Evolutionary conservation across 2,797 vertebrate genomes (phyloP).

Genomic region (Coracias cyanogaster): DNA sequence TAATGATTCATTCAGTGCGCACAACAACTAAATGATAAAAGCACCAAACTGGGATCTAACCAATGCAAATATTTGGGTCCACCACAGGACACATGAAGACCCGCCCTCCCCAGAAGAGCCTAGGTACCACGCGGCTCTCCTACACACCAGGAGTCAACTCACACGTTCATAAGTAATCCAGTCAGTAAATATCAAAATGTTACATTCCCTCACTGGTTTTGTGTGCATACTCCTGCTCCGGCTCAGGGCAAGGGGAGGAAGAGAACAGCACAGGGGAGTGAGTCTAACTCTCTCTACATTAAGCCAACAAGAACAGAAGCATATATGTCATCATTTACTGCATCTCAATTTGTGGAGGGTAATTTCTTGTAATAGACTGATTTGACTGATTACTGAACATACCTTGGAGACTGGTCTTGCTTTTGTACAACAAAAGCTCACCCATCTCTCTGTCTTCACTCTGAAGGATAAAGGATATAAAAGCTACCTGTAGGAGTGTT

Average conservation of each 20-base stretch:
- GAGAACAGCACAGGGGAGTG: background rate
- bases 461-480: background rate
- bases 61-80: slow-evolving; percentile 19
- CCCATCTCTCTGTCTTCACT: background rate
- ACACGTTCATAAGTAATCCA: background rate
- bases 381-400: background rate
- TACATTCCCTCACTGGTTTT: background rate
- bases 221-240: background rate
- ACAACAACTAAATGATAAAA: background rate
- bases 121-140: background rate
- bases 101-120: background rate
- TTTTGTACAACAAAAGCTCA: slow-evolving; percentile 5
- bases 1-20: background rate
- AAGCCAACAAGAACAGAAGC: background rate
- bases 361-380: background rate
- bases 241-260: background rate
- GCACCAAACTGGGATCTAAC: background rate
- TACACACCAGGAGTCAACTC: accelerated
- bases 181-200: background rate
- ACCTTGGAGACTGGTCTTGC: background rate
- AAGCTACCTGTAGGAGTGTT: background rate
- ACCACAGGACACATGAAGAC: background rate
- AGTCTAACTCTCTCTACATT: background rate
- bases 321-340: background rate
- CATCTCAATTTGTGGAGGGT: background rate